Evolutionary conservation across 2,888 invertebrate species (phyloP).

Genomic region (Abscondita cerata): DNA sequence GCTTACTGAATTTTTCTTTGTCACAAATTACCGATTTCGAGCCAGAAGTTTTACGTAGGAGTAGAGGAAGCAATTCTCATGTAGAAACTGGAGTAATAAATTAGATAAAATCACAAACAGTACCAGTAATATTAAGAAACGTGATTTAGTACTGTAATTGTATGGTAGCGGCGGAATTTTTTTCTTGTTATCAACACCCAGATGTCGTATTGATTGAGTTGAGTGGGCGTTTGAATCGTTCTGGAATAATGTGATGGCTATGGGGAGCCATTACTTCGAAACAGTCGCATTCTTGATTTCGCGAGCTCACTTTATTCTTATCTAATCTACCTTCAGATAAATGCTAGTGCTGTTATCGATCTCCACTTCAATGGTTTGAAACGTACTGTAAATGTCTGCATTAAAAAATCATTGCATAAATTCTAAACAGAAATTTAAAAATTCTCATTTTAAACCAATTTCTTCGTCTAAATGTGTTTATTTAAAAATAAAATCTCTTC

Average conservation of each 20-base stretch:
- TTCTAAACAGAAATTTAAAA: neutral
- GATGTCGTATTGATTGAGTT: slow-evolving; percentile 47
- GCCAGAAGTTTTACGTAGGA: neutral
- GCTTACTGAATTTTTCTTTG: no score
- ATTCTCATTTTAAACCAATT: slow-evolving; percentile 1
- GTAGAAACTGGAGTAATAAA: slow-evolving; percentile 14
- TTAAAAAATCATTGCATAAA: neutral
- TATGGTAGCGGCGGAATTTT: slow-evolving; percentile 12
- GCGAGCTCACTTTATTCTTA: slow-evolving; percentile 29
- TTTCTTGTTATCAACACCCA: slow-evolving; percentile 41
- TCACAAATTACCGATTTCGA: slow-evolving; percentile 10
- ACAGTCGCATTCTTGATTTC: slow-evolving; percentile 48
- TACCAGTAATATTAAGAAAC: slow-evolving; percentile 6
- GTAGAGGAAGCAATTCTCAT: neutral
- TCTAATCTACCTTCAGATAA: slow-evolving; percentile 34
- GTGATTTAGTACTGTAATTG: slow-evolving; percentile 25
- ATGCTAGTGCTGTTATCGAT: slow-evolving; percentile 26
- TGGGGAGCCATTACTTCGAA: slow-evolving; percentile 45
- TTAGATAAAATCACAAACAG: slow-evolving; percentile 21
- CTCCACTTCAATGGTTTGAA: slow-evolving; percentile 16
- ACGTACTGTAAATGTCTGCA: slow-evolving; percentile 10
- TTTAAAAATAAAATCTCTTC: neutral
- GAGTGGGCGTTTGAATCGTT: slow-evolving; percentile 43
- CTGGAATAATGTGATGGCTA: slow-evolving; percentile 45
- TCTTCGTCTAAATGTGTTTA: neutral